phyloP scores from a whole-genome alignment of 2,888 invertebrate genomes.

The Phengaris alcon region DNA sequence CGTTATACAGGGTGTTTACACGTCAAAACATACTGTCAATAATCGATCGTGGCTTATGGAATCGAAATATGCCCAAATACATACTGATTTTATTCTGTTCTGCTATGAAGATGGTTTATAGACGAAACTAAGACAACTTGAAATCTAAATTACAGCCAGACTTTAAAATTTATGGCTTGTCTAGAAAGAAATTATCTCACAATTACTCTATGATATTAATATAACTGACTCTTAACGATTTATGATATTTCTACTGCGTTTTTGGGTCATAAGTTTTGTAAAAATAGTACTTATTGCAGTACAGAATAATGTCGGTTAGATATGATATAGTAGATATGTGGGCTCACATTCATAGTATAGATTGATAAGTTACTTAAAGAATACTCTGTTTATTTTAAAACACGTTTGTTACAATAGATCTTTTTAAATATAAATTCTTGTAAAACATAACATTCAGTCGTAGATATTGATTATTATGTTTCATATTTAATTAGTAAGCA shows the following conservation, averaged over 20 bases:
- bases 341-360: not conserved
- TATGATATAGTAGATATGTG: not conserved
- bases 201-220: no score
- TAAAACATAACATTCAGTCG: constrained; percentile 1
- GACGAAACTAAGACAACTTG: no score
- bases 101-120: not conserved
- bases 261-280: not conserved
- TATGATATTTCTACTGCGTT: no score
- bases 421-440: constrained; percentile 20
- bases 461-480: constrained; percentile 20
- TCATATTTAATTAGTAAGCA: constrained; percentile 27
- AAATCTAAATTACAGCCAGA: not conserved
- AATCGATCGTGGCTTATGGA: not conserved
- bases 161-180: not conserved
- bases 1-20: constrained; percentile 63
- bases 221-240: no score
- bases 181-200: no score
- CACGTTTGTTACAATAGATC: constrained; percentile 16
- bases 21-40: constrained; percentile 54
- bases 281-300: not conserved
- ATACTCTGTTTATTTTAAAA: constrained; percentile 25
- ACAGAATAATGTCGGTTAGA: not conserved
- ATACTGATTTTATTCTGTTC: not conserved
- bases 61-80: not conserved
- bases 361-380: constrained; percentile 24